A percentile compares a stretch with the other conserved stretches of the same genome.
Conservation (phyloP, 2,888 invertebrate genomes). For the Ametastegia equiseti region DNA sequence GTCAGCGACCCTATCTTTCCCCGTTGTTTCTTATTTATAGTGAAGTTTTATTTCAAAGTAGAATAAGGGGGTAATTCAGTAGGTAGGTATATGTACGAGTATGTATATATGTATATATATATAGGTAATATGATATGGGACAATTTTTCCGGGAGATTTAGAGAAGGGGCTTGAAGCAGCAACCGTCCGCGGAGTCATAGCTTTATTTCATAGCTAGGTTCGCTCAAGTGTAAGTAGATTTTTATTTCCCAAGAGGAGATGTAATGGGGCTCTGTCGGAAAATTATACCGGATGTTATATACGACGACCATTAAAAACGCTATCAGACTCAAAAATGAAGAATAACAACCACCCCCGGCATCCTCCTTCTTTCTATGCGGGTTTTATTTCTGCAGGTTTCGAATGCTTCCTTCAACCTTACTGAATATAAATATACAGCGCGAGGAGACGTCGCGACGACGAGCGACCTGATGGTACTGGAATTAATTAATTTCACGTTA, state of each 20-base stretch:
- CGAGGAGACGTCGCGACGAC: too few relatives aligned
- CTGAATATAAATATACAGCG: background rate
- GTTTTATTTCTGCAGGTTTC: background rate
- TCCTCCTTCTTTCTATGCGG: background rate
- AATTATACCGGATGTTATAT: conserved; percentile 45
- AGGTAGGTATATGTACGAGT: background rate
- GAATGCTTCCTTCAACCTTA: background rate
- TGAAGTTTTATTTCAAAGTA: too few relatives aligned
- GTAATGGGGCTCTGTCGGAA: conserved; percentile 30
- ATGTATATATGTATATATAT: background rate
- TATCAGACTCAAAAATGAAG: conserved; percentile 44
- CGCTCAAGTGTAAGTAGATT: conserved; percentile 38
- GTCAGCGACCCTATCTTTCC: too few relatives aligned
- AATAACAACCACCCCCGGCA: conserved; percentile 4
- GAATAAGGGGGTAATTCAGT: background rate
- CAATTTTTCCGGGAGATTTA: background rate
- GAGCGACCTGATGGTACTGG: too few relatives aligned
- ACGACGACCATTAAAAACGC: conserved; percentile 32
- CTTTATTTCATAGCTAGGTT: conserved; percentile 4
- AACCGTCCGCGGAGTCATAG: background rate
- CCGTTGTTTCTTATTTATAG: too few relatives aligned
- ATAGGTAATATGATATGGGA: too few relatives aligned
- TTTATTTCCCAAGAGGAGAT: conserved; percentile 35
- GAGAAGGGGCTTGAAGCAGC: background rate
- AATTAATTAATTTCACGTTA: too few relatives aligned